Evolutionary conservation across 2,888 invertebrate genomes (phyloP), one percentile per base, ranked within the genome.

Genomic region (Lycia hirtaria): DNA sequence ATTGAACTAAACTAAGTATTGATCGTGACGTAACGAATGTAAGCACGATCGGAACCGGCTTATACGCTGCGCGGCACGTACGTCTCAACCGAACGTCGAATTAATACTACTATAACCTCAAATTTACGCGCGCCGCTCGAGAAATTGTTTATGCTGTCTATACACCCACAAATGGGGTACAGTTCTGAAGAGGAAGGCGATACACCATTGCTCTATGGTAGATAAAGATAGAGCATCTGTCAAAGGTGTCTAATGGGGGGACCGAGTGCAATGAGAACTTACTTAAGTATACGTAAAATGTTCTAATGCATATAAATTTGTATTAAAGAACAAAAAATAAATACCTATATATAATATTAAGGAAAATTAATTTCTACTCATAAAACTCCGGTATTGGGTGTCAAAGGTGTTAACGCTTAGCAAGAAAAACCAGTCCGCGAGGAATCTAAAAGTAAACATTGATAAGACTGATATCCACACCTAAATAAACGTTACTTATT

Each of bases 91-190:
- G 83, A 83, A 83, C 76, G 88, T 80, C 75, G 83, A 83, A 82
- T 85, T 87, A 86, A 86, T 85, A 92, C 91, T 92, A 88, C 84
- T 85, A 87, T 90, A 89, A 92, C 91, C 89, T 91, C 83, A 89
- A 90, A 90, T 82, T 85, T 88, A 87, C 85, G 86, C 87, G 83
- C 83, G 82, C 83, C 73, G 85, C 74, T 81, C 78, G 81, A 83
- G 85, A 85, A 81, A 88, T 85, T 87, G 85, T 90, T 88, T 87
- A 84, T 88, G 83, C 85, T 81, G 81, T 80, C 83, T 78, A 84
- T 80, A 80, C 80, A 75, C 72, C 75, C 76, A 81, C 83, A 82
- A 84, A 86, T 88, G 80, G 88, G 88, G 87, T 87, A 83, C 83
- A 78, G 76, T 71, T 76, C 76, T 72, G 78, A 84, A 74, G 59